Evolutionary conservation across 2,888 invertebrate species (phyloP).

Genomic region (Cheilosia vulpina): DNA sequence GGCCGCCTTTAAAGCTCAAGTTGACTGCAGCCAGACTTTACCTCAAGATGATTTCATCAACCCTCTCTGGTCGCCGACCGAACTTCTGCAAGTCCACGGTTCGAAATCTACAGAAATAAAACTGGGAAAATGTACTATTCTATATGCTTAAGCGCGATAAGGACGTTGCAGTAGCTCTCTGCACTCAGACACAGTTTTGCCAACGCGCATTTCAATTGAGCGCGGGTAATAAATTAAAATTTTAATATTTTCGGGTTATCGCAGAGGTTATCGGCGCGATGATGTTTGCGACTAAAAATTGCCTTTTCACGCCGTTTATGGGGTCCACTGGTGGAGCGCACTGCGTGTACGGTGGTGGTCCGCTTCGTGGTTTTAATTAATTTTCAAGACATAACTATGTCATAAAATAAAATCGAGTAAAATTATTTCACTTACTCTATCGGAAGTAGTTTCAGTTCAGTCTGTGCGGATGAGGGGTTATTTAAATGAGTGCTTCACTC

Average conservation of each 20-base stretch:
- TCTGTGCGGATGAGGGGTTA: not conserved
- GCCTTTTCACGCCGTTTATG: conserved; percentile 25
- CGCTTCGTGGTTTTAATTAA: conserved; percentile 59
- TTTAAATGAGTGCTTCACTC: not conserved
- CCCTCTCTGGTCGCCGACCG: not conserved
- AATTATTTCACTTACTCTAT: conserved; percentile 27
- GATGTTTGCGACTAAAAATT: conserved; percentile 50
- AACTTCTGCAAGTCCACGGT: conserved; percentile 30
- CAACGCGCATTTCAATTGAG: conserved; percentile 41
- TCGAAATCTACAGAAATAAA: conserved; percentile 28
- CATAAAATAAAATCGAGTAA: conserved; percentile 22
- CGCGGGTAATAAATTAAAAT: conserved; percentile 51
- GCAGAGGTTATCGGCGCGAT: conserved; percentile 54
- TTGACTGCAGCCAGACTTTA: conserved; percentile 29
- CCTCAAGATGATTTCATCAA: conserved; percentile 47
- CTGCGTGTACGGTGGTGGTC: conserved; percentile 10
- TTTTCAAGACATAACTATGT: conserved; percentile 59
- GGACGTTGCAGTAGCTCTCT: conserved; percentile 24
- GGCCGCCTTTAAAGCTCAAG: conserved; percentile 68
- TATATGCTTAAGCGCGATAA: conserved; percentile 55
- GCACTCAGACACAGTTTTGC: conserved; percentile 39
- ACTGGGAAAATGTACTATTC: conserved; percentile 27
- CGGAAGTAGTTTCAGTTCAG: conserved; percentile 32
- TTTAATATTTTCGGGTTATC: conserved; percentile 62
- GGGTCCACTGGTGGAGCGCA: conserved; percentile 12